Conservation (phyloP, 2,113 vertebrate genomes). For the Dromiciops gliroides region DNA sequence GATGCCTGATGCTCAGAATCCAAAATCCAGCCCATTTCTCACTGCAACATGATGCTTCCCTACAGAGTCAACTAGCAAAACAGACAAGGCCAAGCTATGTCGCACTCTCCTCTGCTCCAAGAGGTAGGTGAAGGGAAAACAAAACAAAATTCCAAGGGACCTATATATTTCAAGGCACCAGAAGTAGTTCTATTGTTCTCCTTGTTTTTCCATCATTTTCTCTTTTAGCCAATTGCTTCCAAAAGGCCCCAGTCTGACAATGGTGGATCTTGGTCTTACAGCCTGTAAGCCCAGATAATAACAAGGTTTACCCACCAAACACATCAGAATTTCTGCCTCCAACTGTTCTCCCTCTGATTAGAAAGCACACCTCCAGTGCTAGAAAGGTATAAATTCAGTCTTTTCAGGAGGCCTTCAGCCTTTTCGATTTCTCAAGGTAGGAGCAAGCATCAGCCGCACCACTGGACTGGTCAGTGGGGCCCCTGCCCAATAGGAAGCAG, state of each 20-base stretch:
- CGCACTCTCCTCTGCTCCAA: not conserved
- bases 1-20: not conserved
- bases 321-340: slow-evolving; percentile 22
- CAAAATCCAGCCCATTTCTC: not conserved
- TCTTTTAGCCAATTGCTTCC: slow-evolving; percentile 65
- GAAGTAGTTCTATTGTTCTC: not conserved
- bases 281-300: slow-evolving; percentile 36
- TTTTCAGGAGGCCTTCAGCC: slow-evolving; percentile 62
- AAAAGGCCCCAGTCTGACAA: slow-evolving; percentile 69
- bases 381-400: slow-evolving; percentile 59
- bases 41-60: not conserved
- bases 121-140: slow-evolving; percentile 50
- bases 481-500: slow-evolving; percentile 56
- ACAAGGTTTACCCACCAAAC: slow-evolving; percentile 67
- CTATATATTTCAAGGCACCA: not conserved
- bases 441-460: slow-evolving; percentile 62
- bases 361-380: slow-evolving; percentile 63
- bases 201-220: not conserved
- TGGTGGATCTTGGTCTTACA: slow-evolving; percentile 31
- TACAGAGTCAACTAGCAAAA: not conserved
- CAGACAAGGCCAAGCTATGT: slow-evolving; percentile 24
- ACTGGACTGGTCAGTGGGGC: slow-evolving; percentile 67
- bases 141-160: not conserved
- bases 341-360: slow-evolving; percentile 55
- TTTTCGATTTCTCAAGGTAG: slow-evolving; percentile 65